Conservation (phyloP, 1,140 invertebrate genomes). For the Drosophila pruinosa region DNA sequence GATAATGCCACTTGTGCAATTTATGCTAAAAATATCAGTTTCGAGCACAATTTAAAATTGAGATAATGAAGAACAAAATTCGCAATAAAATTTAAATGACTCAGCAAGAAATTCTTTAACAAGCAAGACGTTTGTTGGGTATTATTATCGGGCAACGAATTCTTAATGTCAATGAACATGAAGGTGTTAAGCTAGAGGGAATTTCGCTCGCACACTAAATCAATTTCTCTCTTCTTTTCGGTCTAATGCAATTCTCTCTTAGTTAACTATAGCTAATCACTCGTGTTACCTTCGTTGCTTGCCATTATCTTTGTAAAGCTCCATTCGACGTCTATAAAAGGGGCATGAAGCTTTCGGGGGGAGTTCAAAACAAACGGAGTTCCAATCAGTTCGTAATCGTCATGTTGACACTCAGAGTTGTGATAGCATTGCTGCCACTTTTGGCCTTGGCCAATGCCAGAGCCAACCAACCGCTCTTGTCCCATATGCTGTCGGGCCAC, state of each 20-base stretch:
- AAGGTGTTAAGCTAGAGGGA: background rate
- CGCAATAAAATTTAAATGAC: background rate
- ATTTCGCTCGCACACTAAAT: conserved; percentile 3
- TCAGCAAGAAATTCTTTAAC: background rate
- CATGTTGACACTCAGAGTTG: conserved; percentile 29
- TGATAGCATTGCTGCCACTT: conserved; percentile 36
- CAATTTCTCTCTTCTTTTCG: background rate
- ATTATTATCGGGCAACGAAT: background rate
- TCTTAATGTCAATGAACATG: no score
- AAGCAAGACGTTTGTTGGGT: background rate
- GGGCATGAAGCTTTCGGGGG: conserved; percentile 12
- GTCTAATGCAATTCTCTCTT: background rate
- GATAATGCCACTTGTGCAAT: background rate
- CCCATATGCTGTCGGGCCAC: conserved; percentile 33
- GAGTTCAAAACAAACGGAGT: conserved; percentile 7
- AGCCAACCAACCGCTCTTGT: conserved; percentile 20
- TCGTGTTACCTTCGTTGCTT: background rate
- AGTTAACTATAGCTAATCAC: background rate
- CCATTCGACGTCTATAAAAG: conserved; percentile 33
- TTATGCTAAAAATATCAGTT: background rate
- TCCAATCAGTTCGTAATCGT: conserved; percentile 1
- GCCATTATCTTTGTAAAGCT: conserved; percentile 42
- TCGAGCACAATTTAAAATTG: background rate
- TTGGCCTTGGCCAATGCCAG: conserved; percentile 40
- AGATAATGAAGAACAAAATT: no score